A percentile compares a stretch with the other conserved stretches of the same genome.
phyloP scores from a whole-genome alignment of 2,797 vertebrate genomes.

The Sebastes wilsoni region DNA sequence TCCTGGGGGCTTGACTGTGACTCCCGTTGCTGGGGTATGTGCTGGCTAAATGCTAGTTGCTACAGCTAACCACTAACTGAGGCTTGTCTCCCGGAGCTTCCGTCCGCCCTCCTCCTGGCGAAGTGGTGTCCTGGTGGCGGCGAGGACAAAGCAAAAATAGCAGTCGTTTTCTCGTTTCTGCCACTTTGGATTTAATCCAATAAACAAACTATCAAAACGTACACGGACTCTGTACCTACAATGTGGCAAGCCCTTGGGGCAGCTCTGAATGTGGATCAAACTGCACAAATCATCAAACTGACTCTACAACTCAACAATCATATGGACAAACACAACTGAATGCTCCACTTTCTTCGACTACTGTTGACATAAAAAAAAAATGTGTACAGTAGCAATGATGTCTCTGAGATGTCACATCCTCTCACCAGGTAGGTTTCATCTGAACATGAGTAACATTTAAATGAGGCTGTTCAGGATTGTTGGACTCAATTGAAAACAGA shows the following conservation, averaged over 20 bases:
- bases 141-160: rapidly evolving
- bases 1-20: too few species aligned
- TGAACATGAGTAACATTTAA: conserved; percentile 12
- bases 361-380: neutral
- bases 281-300: neutral
- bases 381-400: neutral
- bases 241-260: too few species aligned
- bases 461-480: neutral
- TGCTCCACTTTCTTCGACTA: neutral
- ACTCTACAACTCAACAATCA: neutral
- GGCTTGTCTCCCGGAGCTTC: too few species aligned
- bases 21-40: too few species aligned
- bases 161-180: too few species aligned
- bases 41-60: too few species aligned
- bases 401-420: neutral
- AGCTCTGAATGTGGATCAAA: neutral
- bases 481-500: conserved; percentile 25
- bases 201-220: too few species aligned
- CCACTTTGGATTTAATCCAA: too few species aligned
- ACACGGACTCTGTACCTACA: too few species aligned
- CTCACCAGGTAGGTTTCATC: neutral
- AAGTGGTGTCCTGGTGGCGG: too few species aligned
- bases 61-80: too few species aligned
- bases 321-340: neutral
- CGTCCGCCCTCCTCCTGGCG: too few species aligned